Conservation (phyloP, 1,140 invertebrate species). For the Cherax destructor region DNA sequence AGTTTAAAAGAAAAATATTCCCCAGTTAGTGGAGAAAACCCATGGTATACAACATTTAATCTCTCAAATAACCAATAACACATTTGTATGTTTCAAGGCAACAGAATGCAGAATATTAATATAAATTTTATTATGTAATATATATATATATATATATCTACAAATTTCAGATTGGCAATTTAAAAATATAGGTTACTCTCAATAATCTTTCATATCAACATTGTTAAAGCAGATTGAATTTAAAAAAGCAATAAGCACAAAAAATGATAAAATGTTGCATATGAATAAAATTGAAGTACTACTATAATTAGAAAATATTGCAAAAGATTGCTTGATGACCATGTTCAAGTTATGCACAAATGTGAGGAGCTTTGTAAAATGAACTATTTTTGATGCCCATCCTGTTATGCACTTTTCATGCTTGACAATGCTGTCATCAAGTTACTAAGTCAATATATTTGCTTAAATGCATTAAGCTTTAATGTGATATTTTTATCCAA, state of each 20-base stretch:
- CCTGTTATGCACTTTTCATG: conserved; percentile 47
- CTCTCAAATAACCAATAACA: neutral
- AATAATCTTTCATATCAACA: neutral
- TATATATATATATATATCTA: neutral
- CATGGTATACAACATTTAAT: neutral
- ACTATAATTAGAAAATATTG: neutral
- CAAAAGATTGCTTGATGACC: neutral
- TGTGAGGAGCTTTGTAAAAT: conserved; percentile 59
- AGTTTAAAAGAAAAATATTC: neutral
- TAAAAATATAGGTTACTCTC: neutral
- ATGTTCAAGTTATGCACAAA: conserved; percentile 21
- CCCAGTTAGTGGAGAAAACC: neutral
- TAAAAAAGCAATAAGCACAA: neutral
- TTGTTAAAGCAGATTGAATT: neutral
- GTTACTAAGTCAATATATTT: conserved; percentile 58
- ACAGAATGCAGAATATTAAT: neutral
- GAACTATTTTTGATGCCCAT: conserved; percentile 65
- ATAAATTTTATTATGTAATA: neutral
- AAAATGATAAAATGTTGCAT: neutral
- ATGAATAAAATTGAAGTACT: neutral
- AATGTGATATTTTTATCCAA: conserved; percentile 56
- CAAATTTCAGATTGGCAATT: neutral
- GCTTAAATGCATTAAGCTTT: conserved; percentile 63
- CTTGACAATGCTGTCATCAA: conserved; percentile 58
- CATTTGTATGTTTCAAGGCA: neutral